These are phyloP conservation scores for Dendrolimus punctatus DNA, from an alignment of 1,140 invertebrate species.

Conservation along the genomic window DNA sequence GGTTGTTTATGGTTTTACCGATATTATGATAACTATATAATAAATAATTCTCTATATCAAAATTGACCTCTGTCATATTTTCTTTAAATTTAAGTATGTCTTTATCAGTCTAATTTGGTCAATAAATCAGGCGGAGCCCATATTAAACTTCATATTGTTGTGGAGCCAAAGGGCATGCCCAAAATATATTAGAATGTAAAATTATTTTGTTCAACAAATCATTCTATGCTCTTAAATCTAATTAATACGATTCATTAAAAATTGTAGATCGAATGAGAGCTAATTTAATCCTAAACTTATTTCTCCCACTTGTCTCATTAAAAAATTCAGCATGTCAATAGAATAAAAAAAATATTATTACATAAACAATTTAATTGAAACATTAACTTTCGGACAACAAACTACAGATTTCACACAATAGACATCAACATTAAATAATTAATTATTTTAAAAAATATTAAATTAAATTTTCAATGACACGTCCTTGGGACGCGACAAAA, in stretches of 20 bases:
- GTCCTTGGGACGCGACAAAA: conserved; percentile 14
- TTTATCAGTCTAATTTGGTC: conserved; percentile 51
- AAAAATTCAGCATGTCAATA: conserved; percentile 67
- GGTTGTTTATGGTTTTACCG: no score
- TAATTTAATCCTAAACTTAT: conserved; percentile 52
- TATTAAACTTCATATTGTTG: conserved; percentile 28
- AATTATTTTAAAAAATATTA: conserved; percentile 27
- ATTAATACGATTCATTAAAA: conserved; percentile 39
- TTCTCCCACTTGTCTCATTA: conserved; percentile 61
- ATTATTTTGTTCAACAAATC: conserved; percentile 6
- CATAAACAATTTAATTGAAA: conserved; percentile 67
- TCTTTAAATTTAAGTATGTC: conserved; percentile 27
- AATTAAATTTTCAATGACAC: conserved; percentile 11
- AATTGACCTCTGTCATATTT: conserved; percentile 34
- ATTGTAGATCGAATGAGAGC: conserved; percentile 41
- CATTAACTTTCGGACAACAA: conserved; percentile 67
- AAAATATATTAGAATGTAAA: conserved; percentile 28
- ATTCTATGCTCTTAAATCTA: conserved; percentile 37
- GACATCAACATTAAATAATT: conserved; percentile 37
- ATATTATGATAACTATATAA: conserved; percentile 6
- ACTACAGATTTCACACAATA: conserved; percentile 58
- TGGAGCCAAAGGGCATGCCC: conserved; percentile 32
- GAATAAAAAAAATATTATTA: conserved; percentile 65
- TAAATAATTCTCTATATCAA: conserved; percentile 26
- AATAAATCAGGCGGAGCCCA: conserved; percentile 45